A percentile compares a stretch with the other conserved stretches of the same genome.
Conservation (phyloP, 2,888 invertebrate genomes). For the Heliothis peltigera region DNA sequence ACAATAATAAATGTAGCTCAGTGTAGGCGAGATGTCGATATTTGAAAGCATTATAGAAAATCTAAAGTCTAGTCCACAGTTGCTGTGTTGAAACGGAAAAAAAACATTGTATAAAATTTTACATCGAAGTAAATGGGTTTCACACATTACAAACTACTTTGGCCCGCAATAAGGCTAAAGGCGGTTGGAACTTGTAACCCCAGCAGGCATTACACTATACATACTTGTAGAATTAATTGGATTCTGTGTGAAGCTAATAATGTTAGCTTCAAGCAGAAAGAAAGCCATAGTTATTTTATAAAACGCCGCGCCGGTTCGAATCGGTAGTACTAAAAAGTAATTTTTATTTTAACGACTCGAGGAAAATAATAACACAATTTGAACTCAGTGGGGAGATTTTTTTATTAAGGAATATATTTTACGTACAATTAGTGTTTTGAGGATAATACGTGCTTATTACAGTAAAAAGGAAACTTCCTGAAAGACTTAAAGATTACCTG, state of each 20-base stretch:
- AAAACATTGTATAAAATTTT: background rate
- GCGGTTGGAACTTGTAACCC: background rate
- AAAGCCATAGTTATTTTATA: slow-evolving; percentile 13
- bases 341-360: slow-evolving; percentile 19
- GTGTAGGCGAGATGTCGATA: slow-evolving; percentile 1
- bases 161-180: background rate
- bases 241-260: slow-evolving; percentile 12
- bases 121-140: background rate
- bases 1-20: background rate
- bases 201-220: slow-evolving; percentile 2
- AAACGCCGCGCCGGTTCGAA: background rate
- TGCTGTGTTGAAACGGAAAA: background rate
- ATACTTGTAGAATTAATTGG: slow-evolving; percentile 18
- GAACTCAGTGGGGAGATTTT: slow-evolving; percentile 21
- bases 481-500: background rate
- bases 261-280: slow-evolving; percentile 1
- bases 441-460: slow-evolving; percentile 43
- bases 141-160: background rate
- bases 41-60: slow-evolving; percentile 8
- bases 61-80: background rate
- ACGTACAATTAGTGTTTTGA: slow-evolving; percentile 12
- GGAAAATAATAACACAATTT: slow-evolving; percentile 31
- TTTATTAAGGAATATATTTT: slow-evolving; percentile 24
- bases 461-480: background rate
- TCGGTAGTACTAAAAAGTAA: slow-evolving; percentile 7